phyloP scores from a whole-genome alignment of 2,888 invertebrate genomes.

The Aphodius sticticus region DNA sequence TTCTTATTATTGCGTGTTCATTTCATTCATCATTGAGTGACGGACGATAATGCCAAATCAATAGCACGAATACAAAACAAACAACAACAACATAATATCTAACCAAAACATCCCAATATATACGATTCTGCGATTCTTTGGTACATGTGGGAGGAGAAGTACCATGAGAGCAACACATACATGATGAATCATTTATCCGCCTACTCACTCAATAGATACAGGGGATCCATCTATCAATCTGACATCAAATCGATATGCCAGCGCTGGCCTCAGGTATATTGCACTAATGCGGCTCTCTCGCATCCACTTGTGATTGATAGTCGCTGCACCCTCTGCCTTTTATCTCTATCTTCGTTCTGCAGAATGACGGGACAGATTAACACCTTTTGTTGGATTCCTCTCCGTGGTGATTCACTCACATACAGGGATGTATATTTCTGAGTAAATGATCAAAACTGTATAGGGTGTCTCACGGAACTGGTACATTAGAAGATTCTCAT shows the following conservation, averaged over 20 bases:
- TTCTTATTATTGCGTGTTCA: too few species aligned
- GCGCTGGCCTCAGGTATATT: not conserved
- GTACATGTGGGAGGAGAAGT: not conserved
- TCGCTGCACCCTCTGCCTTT: not conserved
- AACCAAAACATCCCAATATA: too few species aligned
- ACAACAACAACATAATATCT: too few species aligned
- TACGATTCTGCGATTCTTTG: not conserved
- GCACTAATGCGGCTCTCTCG: not conserved
- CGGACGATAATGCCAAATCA: too few species aligned
- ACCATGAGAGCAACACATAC: not conserved
- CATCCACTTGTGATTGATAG: not conserved
- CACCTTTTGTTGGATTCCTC: not conserved
- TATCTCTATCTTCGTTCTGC: not conserved
- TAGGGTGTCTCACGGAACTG: too few species aligned
- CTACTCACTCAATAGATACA: not conserved
- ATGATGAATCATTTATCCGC: not conserved
- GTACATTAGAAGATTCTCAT: too few species aligned
- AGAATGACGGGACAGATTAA: not conserved
- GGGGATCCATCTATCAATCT: not conserved
- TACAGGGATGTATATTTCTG: too few species aligned
- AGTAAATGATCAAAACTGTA: too few species aligned
- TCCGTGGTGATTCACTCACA: too few species aligned
- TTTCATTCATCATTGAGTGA: too few species aligned
- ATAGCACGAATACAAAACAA: too few species aligned
- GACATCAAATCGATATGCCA: conserved; percentile 4